Base-by-base conservation (phyloP, 2,113 vertebrate genomes). In the Damaliscus lunatus region DNA sequence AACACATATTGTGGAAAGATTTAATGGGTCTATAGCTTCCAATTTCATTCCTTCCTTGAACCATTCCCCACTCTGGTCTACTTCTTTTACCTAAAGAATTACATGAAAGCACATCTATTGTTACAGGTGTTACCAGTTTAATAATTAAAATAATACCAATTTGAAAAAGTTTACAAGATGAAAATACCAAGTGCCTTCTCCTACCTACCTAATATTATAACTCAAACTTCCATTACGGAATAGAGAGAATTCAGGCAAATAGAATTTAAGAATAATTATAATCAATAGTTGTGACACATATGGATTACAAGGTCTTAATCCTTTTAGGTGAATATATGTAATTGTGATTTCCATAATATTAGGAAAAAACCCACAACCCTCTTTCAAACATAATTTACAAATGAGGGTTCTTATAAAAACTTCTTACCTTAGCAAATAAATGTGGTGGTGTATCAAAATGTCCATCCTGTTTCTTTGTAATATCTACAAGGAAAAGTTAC, bases 31-130 rank as follows among this genome's bases (percentile, higher is more conserved):
- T 95, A 99, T 99, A 98, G 99, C 99, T 99, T 99, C 99, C 97
- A 99, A 97, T 98, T 99, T 99, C 99, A 99, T 99, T 96, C 99
- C 99, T 97, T 99, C 99, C 98, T 99, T 99, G 99, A 99, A 99
- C 99, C 99, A 99, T 13, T 99, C 99, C 95, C 99, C 99, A 98
- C 97, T 99, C 98, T 99, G 99, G 89, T 99, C 99, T 98, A 99
- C 99, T 96, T 99, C 99, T 99, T 99, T 99, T 82, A 99, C 99
- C 99, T 99, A 90, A 83, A 98, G 40, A 98, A 97, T 97, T 90
- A 98, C 55, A 97, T 2, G 98, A 98, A 89, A 98, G 62, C 86
- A 99, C 52, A 96, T 46, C 74, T 21, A 97, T 40, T 91, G 50
- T 97, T 96, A 98, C 33, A 96, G 83, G 57, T 90, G 57, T 78